Base-by-base conservation (phyloP, 2,113 vertebrate species). In the Rhadina sibilatrix region DNA sequence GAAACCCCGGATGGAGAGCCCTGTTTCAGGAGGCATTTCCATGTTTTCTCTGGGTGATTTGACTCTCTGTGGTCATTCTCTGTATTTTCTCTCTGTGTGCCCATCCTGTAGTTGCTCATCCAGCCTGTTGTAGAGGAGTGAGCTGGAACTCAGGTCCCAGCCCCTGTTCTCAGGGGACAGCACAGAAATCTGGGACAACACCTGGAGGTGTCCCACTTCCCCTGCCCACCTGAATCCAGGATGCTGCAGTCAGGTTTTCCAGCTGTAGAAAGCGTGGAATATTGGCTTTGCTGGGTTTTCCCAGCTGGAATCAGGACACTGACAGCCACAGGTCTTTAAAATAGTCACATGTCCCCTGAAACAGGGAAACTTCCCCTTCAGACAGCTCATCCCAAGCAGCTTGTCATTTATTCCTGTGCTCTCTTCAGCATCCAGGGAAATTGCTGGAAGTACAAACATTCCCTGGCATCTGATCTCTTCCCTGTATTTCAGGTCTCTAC, bases 41-140 rank as follows among this genome's bases (percentile, higher is more conserved):
- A 2, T 1, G 10, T 11, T 28, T 21, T 53, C 24, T 23, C 37
- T 8, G 17, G 75, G 19, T 49, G 76, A 17, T 11, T 87, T 66
- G 23, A 23, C 35, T 25, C 24, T 1, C 50, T 5, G 20, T 6
- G 5, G 19, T 54, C 50, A 7, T 49, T 6, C 18, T 21, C 65
- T 8, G 3, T 11, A 3, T 18, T 66, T 25, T 12, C 23, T 35
- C 46, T 28, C n/a, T 23, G 47, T 4, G 27, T 23, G 59, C 64
- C 22, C 40, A n/a, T 11, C 2, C 37, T 3, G 19, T 4, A 9
- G 30, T 65, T 69, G 4, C 69, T 25, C 59, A 21, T 14, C 37
- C 77, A 50, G 1, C 31, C 37, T 38, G 25, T 5, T 2, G 3
- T 0, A 30, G 9, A 44, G 31, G 12, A 16, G 15, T 0, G 8